Base-by-base conservation (phyloP, 2,113 vertebrate species). In the Aphyosemion australe region DNA sequence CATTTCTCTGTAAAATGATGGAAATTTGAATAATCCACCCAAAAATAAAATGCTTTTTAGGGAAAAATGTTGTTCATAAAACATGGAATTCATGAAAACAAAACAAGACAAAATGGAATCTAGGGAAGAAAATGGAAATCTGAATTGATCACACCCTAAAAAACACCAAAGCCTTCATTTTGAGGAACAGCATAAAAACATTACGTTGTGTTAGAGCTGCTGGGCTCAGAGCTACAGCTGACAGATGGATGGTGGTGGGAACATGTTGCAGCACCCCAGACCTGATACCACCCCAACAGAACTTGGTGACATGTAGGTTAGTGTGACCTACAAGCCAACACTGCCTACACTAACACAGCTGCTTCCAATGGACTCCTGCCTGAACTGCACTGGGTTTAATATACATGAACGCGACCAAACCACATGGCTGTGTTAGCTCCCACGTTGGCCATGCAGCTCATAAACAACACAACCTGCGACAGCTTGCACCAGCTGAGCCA, bases 171-270 rank as follows among this genome's bases (percentile, higher is more conserved):
- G n/a, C n/a, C n/a, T n/a, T n/a, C n/a, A n/a, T n/a, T n/a, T n/a
- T n/a, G n/a, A n/a, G n/a, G n/a, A n/a, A n/a, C n/a, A n/a, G n/a
- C n/a, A n/a, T n/a, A n/a, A n/a, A 87, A 90, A 88, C 85, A 87
- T 78, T 67, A 79, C 62, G 72, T 83, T 70, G 70, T 73, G 69
- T 81, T 70, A 74, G 62, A 67, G 80, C 74, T 67, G 73, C 77
- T 71, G 77, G 57, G 64, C n/a, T n/a, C n/a, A n/a, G n/a, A n/a
- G n/a, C n/a, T n/a, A n/a, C n/a, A n/a, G n/a, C 61, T 71, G 80
- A 82, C 88, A 90, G 88, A 90, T 87, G 88, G 85, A 79, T 67
- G 76, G 60, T 64, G 49, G 72, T 63, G 74, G n/a, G 80, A 88
- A 88, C 88, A 89, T 87, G 85, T 85, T 89, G 85, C 82, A 75